Conservation (phyloP, 92 coral and sea anemone species). For the Phenganax subtilis region DNA sequence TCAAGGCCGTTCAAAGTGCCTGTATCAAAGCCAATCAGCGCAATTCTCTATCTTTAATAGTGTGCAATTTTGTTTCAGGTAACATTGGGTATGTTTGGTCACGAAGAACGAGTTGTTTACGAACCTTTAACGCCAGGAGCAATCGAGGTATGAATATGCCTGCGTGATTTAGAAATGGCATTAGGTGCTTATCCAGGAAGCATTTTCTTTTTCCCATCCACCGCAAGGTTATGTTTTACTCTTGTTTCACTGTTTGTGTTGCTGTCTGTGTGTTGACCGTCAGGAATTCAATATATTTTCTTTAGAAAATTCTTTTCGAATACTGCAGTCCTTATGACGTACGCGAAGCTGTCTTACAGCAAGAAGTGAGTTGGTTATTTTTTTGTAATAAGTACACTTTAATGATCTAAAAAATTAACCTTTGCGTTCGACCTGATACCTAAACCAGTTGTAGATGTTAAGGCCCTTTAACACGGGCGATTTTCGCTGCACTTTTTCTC, state of each 20-base stretch:
- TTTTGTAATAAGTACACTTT: not conserved
- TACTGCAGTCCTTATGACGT: conserved; percentile 95
- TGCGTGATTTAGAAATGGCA: not conserved
- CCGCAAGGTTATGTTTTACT: not conserved
- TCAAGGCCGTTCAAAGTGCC: too few species aligned
- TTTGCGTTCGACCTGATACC: not conserved
- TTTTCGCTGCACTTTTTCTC: too few species aligned
- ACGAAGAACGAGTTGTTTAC: conserved; percentile 84
- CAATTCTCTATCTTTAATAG: not conserved
- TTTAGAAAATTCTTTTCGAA: conserved; percentile 82
- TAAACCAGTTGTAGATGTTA: too few species aligned
- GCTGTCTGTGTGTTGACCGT: too few species aligned
- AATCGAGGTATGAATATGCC: conserved; percentile 62
- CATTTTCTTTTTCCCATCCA: not conserved
- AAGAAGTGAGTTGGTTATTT: conserved; percentile 56
- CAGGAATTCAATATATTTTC: not conserved
- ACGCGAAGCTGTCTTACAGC: conserved; percentile 91
- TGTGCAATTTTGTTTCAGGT: conserved; percentile 49
- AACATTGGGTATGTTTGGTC: conserved; percentile 89
- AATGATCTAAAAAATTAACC: not conserved
- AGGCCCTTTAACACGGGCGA: too few species aligned
- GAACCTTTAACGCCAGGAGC: conserved; percentile 95
- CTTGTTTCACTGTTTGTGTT: too few species aligned
- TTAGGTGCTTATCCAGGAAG: not conserved
- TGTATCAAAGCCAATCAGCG: not conserved